Conservation (phyloP, 2,113 vertebrate species). For the Stegastes partitus region DNA sequence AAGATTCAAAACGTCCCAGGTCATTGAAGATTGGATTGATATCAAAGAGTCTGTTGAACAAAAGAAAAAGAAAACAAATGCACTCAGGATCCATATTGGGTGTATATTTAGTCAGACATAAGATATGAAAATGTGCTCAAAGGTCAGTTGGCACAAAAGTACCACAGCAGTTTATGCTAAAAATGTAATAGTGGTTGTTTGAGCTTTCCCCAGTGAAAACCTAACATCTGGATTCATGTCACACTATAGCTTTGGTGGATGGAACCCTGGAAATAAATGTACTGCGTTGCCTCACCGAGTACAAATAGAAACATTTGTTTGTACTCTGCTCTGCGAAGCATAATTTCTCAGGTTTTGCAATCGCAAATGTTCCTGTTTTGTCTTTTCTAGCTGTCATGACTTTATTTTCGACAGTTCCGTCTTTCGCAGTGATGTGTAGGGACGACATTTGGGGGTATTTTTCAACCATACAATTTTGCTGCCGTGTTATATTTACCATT, state of each 20-base stretch:
- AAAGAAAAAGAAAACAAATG: conserved; percentile 46
- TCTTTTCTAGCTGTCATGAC: conserved; percentile 52
- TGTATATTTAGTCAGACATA: conserved; percentile 27
- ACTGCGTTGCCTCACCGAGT: background rate
- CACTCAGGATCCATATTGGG: conserved; percentile 39
- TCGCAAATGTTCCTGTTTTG: conserved; percentile 75
- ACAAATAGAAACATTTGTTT: background rate
- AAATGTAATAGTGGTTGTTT: background rate
- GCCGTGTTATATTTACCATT: background rate
- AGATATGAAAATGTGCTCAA: conserved; percentile 17
- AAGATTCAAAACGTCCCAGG: conserved; percentile 47
- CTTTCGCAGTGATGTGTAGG: conserved; percentile 41
- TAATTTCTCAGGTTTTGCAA: conserved; percentile 75
- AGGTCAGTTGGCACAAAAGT: conserved; percentile 9
- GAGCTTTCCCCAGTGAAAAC: background rate
- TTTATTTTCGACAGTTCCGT: conserved; percentile 62
- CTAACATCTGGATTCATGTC: background rate
- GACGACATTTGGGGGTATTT: background rate
- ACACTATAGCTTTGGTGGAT: background rate
- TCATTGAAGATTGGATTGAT: conserved; percentile 50
- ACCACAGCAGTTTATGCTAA: background rate
- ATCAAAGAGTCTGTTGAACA: conserved; percentile 75
- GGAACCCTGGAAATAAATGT: conserved; percentile 5
- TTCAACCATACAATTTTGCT: conserved; percentile 2
- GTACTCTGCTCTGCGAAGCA: background rate